A percentile compares a stretch with the other conserved stretches of the same genome.
Evolutionary conservation across 2,113 vertebrate genomes (phyloP).

Genomic region (Dasyornis broadbenti): DNA sequence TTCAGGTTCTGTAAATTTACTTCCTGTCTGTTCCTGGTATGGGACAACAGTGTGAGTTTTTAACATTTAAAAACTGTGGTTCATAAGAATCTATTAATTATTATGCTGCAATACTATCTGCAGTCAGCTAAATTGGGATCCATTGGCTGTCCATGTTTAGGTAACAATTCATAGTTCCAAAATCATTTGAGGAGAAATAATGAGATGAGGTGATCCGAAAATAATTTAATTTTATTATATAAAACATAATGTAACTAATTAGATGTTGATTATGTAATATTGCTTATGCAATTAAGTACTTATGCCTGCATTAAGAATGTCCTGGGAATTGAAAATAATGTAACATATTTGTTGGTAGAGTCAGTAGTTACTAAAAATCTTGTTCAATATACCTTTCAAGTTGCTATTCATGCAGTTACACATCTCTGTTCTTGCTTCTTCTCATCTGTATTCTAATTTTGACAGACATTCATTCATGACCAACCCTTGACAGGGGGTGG

Average conservation of each 20-base stretch:
- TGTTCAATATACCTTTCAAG: neutral
- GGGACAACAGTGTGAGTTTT: neutral
- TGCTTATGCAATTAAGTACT: neutral
- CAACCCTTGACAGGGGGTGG: too few relatives aligned
- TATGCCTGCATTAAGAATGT: neutral
- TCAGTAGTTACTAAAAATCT: neutral
- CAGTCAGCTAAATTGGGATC: neutral
- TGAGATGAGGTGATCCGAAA: neutral
- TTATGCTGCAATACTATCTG: neutral
- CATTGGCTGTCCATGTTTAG: neutral
- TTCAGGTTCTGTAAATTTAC: neutral
- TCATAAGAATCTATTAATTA: neutral
- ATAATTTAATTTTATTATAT: neutral
- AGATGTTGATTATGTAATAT: neutral
- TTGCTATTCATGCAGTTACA: neutral
- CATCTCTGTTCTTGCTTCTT: neutral
- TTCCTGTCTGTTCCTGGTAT: neutral
- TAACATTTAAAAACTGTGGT: neutral
- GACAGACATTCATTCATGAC: neutral
- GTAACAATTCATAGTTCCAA: neutral
- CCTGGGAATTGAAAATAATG: neutral
- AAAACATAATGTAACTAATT: neutral
- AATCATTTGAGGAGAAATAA: neutral
- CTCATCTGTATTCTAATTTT: neutral
- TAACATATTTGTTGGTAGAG: accelerated